phyloP scores from a whole-genome alignment of 2,113 vertebrate species.

The Nothoprocta pentlandii region DNA sequence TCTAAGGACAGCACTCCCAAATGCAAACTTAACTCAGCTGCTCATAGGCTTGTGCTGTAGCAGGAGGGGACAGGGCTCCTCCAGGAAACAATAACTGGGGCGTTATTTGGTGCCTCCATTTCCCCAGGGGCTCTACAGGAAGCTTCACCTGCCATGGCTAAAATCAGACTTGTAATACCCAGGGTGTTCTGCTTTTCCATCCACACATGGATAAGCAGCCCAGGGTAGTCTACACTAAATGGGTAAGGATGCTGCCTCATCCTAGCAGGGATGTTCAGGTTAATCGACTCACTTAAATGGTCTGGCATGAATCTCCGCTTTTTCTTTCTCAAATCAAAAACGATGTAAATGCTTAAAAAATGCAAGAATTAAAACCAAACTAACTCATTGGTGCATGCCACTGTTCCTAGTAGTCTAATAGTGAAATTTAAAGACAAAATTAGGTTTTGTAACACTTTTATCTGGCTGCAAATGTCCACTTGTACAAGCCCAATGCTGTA shows the following conservation, averaged over 20 bases:
- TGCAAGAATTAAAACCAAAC: neutral
- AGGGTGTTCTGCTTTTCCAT: neutral
- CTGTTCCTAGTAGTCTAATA: neutral
- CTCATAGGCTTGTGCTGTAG: neutral
- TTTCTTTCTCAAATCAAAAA: neutral
- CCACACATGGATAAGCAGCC: neutral
- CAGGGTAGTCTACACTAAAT: neutral
- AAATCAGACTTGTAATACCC: neutral
- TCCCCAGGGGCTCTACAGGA: neutral
- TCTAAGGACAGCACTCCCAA: neutral
- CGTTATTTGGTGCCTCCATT: neutral
- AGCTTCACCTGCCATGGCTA: neutral
- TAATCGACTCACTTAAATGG: neutral
- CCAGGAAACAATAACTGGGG: neutral
- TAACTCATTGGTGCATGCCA: neutral
- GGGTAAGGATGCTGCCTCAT: neutral
- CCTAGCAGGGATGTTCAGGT: neutral
- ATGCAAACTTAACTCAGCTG: neutral
- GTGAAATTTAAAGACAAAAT: neutral
- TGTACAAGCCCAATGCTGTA: neutral
- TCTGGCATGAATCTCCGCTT: neutral
- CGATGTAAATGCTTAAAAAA: neutral
- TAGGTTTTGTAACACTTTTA: neutral
- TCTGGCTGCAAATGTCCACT: neutral
- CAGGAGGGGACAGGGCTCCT: neutral